Percentiles rank a stretch among this genome's conserved stretches.
Conservation (phyloP, 2,888 invertebrate genomes). For the Poecilobothrus nobilitatus region DNA sequence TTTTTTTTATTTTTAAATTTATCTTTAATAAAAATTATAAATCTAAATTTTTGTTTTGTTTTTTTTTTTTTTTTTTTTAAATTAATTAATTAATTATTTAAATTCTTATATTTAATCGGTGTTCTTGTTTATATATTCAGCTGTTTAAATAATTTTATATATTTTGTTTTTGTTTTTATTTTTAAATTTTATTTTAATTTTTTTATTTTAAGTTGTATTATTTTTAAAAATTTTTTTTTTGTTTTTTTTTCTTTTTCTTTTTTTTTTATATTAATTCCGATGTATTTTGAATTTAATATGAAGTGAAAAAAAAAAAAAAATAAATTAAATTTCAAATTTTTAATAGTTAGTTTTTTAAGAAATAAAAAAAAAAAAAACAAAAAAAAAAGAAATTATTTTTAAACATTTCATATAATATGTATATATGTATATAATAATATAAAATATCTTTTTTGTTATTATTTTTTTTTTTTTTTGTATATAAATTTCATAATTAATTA, state of each 20-base stretch:
- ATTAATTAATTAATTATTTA: background rate
- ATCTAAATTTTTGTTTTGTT: background rate
- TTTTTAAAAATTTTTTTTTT: background rate
- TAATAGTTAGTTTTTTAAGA: too few species aligned
- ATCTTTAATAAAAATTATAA: background rate
- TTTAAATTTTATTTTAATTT: background rate
- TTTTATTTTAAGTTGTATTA: too few species aligned
- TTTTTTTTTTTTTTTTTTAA: background rate
- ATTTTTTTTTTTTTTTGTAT: background rate
- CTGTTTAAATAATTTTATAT: background rate
- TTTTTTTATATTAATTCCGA: background rate
- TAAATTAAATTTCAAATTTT: too few species aligned
- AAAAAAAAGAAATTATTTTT: too few species aligned
- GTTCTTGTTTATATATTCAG: background rate
- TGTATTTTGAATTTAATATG: background rate
- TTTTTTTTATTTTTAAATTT: background rate
- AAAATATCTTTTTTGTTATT: background rate
- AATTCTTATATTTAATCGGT: slow-evolving; percentile 1
- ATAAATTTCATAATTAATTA: background rate
- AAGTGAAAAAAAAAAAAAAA: too few species aligned
- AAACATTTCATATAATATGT: too few species aligned
- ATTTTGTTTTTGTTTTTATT: background rate
- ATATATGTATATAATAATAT: too few species aligned
- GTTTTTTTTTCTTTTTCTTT: background rate
- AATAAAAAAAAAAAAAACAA: too few species aligned